phyloP scores from a whole-genome alignment of 2,888 invertebrate species.

The Cancer borealis region DNA sequence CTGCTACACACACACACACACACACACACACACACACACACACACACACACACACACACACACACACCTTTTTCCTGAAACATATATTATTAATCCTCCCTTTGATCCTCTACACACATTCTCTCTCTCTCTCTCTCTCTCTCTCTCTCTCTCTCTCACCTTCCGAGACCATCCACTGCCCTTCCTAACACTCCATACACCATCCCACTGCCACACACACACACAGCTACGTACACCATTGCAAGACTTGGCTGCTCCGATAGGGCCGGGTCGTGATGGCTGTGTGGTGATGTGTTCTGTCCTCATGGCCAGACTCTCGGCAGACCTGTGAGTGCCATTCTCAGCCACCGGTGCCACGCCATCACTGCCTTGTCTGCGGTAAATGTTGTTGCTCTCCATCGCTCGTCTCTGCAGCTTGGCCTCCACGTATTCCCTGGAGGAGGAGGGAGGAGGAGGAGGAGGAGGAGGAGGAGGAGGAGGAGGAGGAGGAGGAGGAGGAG shows the following conservation, averaged over 20 bases:
- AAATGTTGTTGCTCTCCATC: constrained; percentile 73
- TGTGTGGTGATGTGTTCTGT: constrained; percentile 29
- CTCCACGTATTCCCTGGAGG: constrained; percentile 75
- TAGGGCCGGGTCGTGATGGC: constrained; percentile 47
- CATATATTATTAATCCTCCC: no score
- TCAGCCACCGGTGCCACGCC: constrained; percentile 54
- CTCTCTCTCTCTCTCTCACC: not conserved
- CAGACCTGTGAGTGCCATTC: constrained; percentile 60
- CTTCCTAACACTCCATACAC: not conserved
- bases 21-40: constrained; percentile 9
- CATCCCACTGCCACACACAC: not conserved
- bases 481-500: not conserved
- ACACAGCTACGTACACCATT: constrained; percentile 63
- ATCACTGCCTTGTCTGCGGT: constrained; percentile 69
- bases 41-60: constrained; percentile 26
- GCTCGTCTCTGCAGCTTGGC: constrained; percentile 76
- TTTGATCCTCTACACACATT: not conserved
- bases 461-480: not conserved
- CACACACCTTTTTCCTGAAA: not conserved
- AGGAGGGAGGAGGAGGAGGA: not conserved
- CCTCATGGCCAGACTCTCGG: constrained; percentile 56
- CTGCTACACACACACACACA: not conserved
- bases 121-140: not conserved
- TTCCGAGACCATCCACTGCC: not conserved
- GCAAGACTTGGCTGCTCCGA: constrained; percentile 65